Percentiles rank a stretch among this genome's conserved stretches.
Conservation (phyloP, 1,140 invertebrate genomes). For the Cydia splendana region DNA sequence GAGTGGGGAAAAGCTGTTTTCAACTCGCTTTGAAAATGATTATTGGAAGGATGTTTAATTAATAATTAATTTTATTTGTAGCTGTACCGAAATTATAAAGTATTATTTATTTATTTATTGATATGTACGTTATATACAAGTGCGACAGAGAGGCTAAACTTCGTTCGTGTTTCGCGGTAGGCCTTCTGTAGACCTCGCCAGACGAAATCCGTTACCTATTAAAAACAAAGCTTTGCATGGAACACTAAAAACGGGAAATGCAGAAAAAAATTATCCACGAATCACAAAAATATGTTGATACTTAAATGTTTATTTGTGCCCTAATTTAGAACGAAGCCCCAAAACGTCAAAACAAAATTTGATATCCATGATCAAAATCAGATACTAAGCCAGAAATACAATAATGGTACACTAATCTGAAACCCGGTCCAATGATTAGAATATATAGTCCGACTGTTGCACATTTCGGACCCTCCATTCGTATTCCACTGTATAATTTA, state of each 20-base stretch:
- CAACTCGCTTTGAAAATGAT: background rate
- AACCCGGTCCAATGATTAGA: slow-evolving; percentile 1
- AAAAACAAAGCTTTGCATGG: no score
- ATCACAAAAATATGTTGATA: no score
- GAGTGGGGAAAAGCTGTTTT: background rate
- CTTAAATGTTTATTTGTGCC: no score
- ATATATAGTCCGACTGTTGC: background rate
- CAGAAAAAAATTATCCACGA: background rate
- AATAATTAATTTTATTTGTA: background rate
- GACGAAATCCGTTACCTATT: no score
- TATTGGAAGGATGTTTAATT: slow-evolving; percentile 1
- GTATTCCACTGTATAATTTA: slow-evolving; percentile 26
- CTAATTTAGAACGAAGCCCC: no score
- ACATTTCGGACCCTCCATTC: slow-evolving; percentile 3
- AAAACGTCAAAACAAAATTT: background rate
- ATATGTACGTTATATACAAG: background rate
- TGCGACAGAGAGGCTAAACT: no score
- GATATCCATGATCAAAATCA: background rate
- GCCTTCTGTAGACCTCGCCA: no score
- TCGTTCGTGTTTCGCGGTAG: no score
- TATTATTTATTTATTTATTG: background rate
- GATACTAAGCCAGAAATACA: background rate
- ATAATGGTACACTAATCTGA: background rate
- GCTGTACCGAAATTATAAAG: background rate
- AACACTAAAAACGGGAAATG: no score